Conservation (phyloP, 2,113 vertebrate genomes). For the Probosciger aterrimus region DNA sequence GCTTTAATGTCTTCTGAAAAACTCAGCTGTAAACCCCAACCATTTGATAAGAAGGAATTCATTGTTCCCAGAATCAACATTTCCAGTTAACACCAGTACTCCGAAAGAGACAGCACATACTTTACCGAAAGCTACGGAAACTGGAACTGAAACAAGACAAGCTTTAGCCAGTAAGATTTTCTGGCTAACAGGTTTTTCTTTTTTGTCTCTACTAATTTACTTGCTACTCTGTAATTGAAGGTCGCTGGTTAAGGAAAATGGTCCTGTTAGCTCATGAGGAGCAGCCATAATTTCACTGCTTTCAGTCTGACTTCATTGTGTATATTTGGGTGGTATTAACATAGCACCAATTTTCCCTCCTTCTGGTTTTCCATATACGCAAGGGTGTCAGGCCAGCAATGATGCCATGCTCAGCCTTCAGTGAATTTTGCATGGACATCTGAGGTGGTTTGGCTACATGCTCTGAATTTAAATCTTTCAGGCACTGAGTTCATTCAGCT, state of each 20-base stretch:
- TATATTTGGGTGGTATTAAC: constrained; percentile 53
- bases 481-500: background rate
- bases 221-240: constrained; percentile 58
- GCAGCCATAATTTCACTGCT: constrained; percentile 36
- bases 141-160: constrained; percentile 57
- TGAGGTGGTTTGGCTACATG: background rate
- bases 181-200: constrained; percentile 52
- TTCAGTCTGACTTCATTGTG: constrained; percentile 51
- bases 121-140: constrained; percentile 34
- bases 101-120: constrained; percentile 14
- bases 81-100: constrained; percentile 46
- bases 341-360: constrained; percentile 29
- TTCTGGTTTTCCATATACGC: constrained; percentile 11
- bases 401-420: background rate
- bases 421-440: background rate
- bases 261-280: constrained; percentile 46
- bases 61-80: constrained; percentile 19
- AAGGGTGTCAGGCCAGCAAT: background rate
- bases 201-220: constrained; percentile 59
- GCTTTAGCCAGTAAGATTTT: constrained; percentile 41
- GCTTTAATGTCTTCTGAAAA: constrained; percentile 1
- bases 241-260: constrained; percentile 55
- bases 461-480: background rate
- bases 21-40: background rate
- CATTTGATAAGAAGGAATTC: constrained; percentile 49